Evolutionary conservation across 2,797 vertebrate species (phyloP), one percentile per base, ranked within the genome.

Genomic region (Botia almorhae): DNA sequence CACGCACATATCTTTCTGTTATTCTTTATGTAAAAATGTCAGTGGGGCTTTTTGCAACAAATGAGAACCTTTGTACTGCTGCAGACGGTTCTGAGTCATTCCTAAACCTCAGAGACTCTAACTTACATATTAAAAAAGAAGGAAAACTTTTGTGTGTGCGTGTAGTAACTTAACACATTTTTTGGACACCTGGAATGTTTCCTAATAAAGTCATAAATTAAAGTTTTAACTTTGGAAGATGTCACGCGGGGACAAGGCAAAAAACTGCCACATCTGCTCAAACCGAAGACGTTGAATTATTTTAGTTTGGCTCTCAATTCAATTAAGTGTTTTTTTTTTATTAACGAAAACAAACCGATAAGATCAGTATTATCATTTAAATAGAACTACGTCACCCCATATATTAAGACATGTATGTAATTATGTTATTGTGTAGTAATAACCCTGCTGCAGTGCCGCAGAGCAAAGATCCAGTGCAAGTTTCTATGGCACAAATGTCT

Each of bases 401-500:
- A 26, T 26, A 60, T 60, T 56, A 26, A 13, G 11, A 60, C 21
- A 1, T 60, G 23, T 23, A 23, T 58, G 10, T 58, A 19, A 58
- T 23, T 21, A 58, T 60, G 56, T 8, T 10, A 19, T n/a, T 8
- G 53, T 19, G n/a, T 16, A 14, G 48, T 14, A 50, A 50, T 50
- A 13, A 50, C 46, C 46, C 46, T 48, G 14, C 6, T 39, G 6
- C 36, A 39, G 36, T 16, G 46, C 2, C 60, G 64, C 48, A 39
- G 29, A 43, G 29, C 61, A 67, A 29, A 65, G 56, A 29, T 58
- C 16, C 43, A 50, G n/a, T n/a, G 33, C 0, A 19, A 67, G n/a
- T 56, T 56, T 56, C 53, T n/a, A 3, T 67, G 33, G 33, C 74
- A n/a, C 61, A n/a, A 36, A 46, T 33, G 56, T 50, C 67, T 61